phyloP scores from a whole-genome alignment of 2,113 vertebrate genomes.

The Machaerirhynchus nigripectus region DNA sequence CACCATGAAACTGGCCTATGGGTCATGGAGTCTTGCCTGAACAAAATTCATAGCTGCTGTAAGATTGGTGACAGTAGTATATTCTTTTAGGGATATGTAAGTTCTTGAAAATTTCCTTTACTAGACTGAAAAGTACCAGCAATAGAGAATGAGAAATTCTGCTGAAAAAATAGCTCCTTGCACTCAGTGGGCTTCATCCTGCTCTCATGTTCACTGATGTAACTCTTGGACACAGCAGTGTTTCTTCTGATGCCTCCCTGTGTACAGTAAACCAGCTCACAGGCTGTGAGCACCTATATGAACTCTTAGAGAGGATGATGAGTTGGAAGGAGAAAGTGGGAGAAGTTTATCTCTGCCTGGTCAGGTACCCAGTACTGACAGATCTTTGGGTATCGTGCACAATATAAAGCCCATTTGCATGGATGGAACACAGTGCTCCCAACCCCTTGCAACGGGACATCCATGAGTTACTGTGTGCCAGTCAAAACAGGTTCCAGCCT shows the following conservation, averaged over 20 bases:
- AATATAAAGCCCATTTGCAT: neutral
- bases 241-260: neutral
- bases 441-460: neutral
- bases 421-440: neutral
- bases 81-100: neutral
- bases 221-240: neutral
- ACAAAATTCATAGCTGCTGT: neutral
- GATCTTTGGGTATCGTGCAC: neutral
- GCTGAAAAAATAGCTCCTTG: neutral
- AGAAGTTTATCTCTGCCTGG: neutral
- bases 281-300: neutral
- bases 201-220: neutral
- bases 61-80: neutral
- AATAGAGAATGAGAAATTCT: neutral
- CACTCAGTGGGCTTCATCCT: neutral
- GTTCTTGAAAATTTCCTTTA: neutral
- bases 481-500: neutral
- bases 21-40: neutral
- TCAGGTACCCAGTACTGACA: neutral
- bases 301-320: neutral
- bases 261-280: neutral
- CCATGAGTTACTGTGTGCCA: neutral
- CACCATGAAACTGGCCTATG: neutral
- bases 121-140: neutral
- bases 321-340: neutral